These are phyloP conservation scores for Dynastes maya DNA, from an alignment of 2,888 invertebrate genomes.

Conservation along the genomic window DNA sequence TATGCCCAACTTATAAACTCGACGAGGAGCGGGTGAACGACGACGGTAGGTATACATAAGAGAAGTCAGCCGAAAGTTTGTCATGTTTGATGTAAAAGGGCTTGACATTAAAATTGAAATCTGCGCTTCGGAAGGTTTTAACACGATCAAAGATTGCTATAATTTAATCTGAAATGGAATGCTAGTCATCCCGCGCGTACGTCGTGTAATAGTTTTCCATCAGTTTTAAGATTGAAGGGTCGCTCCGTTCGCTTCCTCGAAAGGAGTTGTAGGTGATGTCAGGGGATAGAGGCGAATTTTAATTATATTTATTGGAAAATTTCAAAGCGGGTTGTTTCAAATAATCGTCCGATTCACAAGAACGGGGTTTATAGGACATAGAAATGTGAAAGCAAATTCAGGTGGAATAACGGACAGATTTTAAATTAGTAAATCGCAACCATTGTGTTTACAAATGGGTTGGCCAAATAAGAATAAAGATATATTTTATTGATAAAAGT, in stretches of 20 bases:
- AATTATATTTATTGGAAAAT: slow-evolving; percentile 35
- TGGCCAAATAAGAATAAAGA: too few species aligned
- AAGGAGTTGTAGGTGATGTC: background rate
- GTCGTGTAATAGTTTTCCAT: slow-evolving; percentile 50
- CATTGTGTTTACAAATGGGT: too few species aligned
- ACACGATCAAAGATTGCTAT: slow-evolving; percentile 70
- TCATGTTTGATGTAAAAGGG: slow-evolving; percentile 71
- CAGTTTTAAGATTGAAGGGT: slow-evolving; percentile 23
- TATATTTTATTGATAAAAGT: too few species aligned
- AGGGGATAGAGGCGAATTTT: background rate
- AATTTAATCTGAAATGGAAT: slow-evolving; percentile 57
- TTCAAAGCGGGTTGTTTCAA: background rate
- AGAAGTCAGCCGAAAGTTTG: slow-evolving; percentile 62
- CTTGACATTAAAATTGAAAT: slow-evolving; percentile 72
- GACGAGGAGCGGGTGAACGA: slow-evolving; percentile 53
- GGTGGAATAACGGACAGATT: too few species aligned
- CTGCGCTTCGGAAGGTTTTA: slow-evolving; percentile 66
- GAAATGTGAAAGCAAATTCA: too few species aligned
- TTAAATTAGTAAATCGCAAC: too few species aligned
- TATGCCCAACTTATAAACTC: slow-evolving; percentile 70
- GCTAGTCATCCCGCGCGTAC: slow-evolving; percentile 48
- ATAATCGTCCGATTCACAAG: background rate
- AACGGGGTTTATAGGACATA: too few species aligned
- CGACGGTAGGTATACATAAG: slow-evolving; percentile 6
- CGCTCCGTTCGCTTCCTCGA: background rate